Evolutionary conservation across 2,113 vertebrate genomes (phyloP), one percentile per base, ranked within the genome.

Genomic region (Fulmarus glacialis): DNA sequence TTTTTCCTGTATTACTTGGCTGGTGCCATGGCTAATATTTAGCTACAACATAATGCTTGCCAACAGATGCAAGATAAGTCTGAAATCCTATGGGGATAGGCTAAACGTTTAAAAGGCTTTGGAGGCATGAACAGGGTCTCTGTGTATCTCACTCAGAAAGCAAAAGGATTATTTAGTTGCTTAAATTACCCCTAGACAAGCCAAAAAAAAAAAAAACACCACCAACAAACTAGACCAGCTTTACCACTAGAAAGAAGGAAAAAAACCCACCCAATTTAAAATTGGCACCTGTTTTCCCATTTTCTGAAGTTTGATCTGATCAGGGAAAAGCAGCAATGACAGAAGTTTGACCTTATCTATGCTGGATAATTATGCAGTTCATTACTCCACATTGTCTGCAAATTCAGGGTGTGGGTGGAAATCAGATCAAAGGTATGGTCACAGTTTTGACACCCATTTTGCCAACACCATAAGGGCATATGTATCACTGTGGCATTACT

Each of bases 21-120:
- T 95, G 72, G 66, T 85, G 29, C 60, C 92, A 89, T 38, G 43
- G 92, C 75, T 78, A 84, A 96, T 92, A n/a, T 64, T 95, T 91
- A 95, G 77, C 92, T 94, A 95, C 45, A 81, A 55, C 55, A 79
- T 85, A 89, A 74, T 12, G 8, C 43, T 85, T 94, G 70, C 36
- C 64, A 92, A 88, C 38, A 91, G 91, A 88, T 97, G 95, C 15
- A 75, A 85, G 72, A 36, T 62, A 92, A 52, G 8, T 48, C 84
- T 38, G 53, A 87, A 93, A 91, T 63, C 73, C 80, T 58, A 0
- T 11, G 13, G 36, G 55, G 30, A 66, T 29, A 88, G 29, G 14
- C 34, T 89, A 90, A 89, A 93, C 50, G 32, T 60, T 92, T 82
- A 81, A 91, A 96, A 87, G 17, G 27, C 9, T 95, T 95, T 58